These are phyloP conservation scores for Melangyna quadrimaculata DNA, from an alignment of 2,888 invertebrate genomes.

Conservation along the genomic window DNA sequence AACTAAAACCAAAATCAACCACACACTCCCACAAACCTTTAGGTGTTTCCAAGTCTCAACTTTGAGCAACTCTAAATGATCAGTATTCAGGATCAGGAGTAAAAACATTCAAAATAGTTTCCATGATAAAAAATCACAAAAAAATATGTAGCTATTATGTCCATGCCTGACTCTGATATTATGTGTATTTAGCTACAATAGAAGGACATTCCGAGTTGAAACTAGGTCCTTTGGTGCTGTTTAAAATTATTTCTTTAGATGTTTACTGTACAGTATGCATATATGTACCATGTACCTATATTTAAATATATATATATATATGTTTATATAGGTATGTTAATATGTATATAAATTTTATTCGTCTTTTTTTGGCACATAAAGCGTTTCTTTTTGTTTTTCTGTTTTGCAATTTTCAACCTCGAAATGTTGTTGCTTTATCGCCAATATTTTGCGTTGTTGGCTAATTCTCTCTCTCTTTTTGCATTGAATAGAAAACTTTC, in stretches of 20 bases:
- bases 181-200: not conserved
- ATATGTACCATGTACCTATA: no score
- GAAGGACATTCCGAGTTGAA: constrained; percentile 6
- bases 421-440: not conserved
- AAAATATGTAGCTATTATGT: no score
- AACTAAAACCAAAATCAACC: not conserved
- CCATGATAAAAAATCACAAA: not conserved
- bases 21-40: not conserved
- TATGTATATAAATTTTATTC: not conserved
- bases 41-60: not conserved
- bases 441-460: not conserved
- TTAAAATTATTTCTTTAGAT: not conserved
- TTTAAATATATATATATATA: no score
- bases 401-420: not conserved
- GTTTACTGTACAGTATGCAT: not conserved
- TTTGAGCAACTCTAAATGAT: not conserved
- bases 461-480: not conserved
- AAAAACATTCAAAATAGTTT: not conserved
- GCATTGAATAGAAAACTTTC: not conserved
- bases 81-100: not conserved
- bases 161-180: not conserved
- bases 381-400: not conserved
- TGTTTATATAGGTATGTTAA: not conserved
- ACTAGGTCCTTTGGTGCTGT: not conserved
- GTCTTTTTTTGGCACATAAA: constrained; percentile 15